A percentile compares a stretch with the other conserved stretches of the same genome.
Conservation (phyloP, 2,797 vertebrate genomes). For the Poeciliopsis turneri region DNA sequence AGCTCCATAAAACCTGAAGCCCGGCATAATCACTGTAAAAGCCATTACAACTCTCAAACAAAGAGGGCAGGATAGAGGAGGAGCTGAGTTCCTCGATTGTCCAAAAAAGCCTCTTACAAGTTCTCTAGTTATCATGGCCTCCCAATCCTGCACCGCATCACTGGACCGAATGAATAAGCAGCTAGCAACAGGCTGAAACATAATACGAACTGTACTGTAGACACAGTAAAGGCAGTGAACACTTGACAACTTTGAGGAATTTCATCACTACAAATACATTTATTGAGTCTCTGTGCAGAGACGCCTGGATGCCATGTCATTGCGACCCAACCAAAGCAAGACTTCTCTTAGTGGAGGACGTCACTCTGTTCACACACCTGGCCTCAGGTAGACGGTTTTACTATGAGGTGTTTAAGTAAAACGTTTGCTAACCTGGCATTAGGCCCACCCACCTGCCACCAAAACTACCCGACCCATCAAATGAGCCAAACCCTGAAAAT, state of each 20-base stretch:
- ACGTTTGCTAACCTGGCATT: neutral
- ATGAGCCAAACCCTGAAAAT: neutral
- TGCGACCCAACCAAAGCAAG: neutral
- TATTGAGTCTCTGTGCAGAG: neutral
- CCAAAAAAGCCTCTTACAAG: slow-evolving; percentile 11
- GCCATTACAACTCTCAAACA: slow-evolving; percentile 58
- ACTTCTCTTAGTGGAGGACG: neutral
- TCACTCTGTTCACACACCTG: neutral
- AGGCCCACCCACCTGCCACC: neutral
- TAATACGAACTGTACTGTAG: neutral
- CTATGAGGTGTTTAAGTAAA: neutral
- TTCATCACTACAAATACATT: neutral
- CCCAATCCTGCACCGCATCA: neutral
- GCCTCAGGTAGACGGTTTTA: neutral
- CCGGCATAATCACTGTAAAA: slow-evolving; percentile 50
- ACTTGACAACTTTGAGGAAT: neutral
- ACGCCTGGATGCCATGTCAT: neutral
- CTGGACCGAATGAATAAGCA: neutral
- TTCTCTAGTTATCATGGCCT: neutral
- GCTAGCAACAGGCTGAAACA: neutral
- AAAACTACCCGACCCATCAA: neutral
- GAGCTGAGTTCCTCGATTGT: slow-evolving; percentile 14
- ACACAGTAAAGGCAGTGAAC: too few species aligned
- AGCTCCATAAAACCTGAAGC: slow-evolving; percentile 40
- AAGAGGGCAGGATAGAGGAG: slow-evolving; percentile 34